A percentile compares a stretch with the other conserved stretches of the same genome.
These are phyloP conservation scores for Minunthozetes semirufus DNA, from an alignment of 2,888 invertebrate species.

Conservation along the genomic window DNA sequence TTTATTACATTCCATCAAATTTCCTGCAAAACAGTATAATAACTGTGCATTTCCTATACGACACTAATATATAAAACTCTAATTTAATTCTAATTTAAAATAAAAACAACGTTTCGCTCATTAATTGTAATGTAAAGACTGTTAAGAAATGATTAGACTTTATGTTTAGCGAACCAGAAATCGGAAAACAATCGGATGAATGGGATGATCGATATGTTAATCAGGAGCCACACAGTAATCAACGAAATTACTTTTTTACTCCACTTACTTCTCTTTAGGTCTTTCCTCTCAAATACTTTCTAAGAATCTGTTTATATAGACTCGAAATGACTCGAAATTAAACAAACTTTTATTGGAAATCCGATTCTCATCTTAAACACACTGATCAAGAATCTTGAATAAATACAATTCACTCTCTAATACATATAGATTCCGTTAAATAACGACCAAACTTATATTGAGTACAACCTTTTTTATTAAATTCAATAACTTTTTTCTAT, in stretches of 20 bases:
- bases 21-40: conserved; percentile 27
- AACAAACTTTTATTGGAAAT: no score
- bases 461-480: no score
- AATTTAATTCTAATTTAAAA: conserved; percentile 29
- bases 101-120: conserved; percentile 15
- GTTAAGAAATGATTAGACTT: conserved; percentile 25
- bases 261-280: background rate
- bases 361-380: no score
- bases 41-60: conserved; percentile 23
- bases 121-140: conserved; percentile 24
- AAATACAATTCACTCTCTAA: no score
- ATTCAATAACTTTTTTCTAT: no score
- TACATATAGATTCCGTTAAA: no score
- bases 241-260: conserved; percentile 18
- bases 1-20: conserved; percentile 14
- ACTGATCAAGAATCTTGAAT: no score
- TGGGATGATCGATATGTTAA: conserved; percentile 24
- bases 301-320: background rate
- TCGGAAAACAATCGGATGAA: background rate
- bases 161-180: conserved; percentile 1
- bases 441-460: no score
- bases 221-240: background rate
- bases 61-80: background rate
- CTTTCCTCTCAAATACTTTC: background rate
- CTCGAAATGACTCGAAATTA: background rate